These are phyloP conservation scores for Otolemur crassicaudatus DNA, from an alignment of 2,797 vertebrate genomes.

Conservation along the genomic window DNA sequence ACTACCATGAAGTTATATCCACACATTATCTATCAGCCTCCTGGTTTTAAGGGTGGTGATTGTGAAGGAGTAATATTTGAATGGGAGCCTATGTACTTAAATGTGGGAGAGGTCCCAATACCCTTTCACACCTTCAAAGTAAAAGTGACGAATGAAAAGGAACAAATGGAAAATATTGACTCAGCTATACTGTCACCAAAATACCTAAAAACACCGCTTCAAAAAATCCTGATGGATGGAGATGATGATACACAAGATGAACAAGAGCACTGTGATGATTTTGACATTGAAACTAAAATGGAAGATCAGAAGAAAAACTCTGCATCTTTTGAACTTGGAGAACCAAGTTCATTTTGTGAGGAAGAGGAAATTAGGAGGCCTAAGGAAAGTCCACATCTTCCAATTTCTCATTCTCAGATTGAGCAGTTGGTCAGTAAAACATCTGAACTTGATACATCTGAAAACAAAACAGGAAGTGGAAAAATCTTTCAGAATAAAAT, in stretches of 20 bases:
- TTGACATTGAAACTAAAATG: constrained; percentile 69
- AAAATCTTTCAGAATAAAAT: constrained; percentile 86
- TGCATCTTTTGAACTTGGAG: constrained; percentile 77
- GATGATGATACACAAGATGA: constrained; percentile 67
- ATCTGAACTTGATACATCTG: constrained; percentile 85
- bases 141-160: constrained; percentile 94
- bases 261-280: constrained; percentile 71
- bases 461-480: constrained; percentile 93
- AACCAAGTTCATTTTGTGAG: constrained; percentile 56
- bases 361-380: constrained; percentile 72
- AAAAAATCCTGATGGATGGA: constrained; percentile 57
- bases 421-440: constrained; percentile 87
- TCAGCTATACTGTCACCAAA: constrained; percentile 75
- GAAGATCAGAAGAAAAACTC: constrained; percentile 49
- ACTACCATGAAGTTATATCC: constrained; percentile 97
- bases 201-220: constrained; percentile 62
- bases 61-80: constrained; percentile 90
- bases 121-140: constrained; percentile 94
- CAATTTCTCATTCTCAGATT: constrained; percentile 81
- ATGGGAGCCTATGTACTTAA: constrained; percentile 92
- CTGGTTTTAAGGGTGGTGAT: constrained; percentile 94
- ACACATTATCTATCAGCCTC: constrained; percentile 96
- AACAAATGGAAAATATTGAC: constrained; percentile 90
- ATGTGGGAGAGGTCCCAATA: constrained; percentile 94
- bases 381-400: constrained; percentile 64